Base-by-base conservation (phyloP, 1,140 invertebrate genomes). In the Trissolcus basalis region DNA sequence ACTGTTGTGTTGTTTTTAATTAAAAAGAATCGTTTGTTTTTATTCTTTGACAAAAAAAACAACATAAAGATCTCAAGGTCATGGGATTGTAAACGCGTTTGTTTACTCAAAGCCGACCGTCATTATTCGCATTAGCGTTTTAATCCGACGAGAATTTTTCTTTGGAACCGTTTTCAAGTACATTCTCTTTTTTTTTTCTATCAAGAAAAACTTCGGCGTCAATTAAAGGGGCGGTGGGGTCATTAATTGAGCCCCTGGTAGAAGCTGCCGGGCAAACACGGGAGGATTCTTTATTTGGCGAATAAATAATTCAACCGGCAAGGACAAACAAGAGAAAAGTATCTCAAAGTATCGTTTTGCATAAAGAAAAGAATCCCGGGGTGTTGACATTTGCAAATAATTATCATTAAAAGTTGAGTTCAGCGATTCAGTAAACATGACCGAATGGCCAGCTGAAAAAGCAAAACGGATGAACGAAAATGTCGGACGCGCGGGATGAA, bases 391-490 rank as follows among this genome's bases (percentile, higher is more conserved):
- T 64, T 8, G 41, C 27, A 55, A 64, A 64, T 64, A 64, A 64
- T 64, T 64, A 64, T 64, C 61, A 55, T 64, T 64, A 64, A 55
- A 64, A 48, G 50, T 55, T 48, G 33, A 55, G 61, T 39, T 53
- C 60, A 63, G 44, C 45, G 60, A 63, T 63, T 63, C 51, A 44
- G 60, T 54, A 53, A 63, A 54, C 43, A 63, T 4, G 27, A 7
- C 39, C 27, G 45, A 43, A 60, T n/a, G 27, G 53, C 36, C 39
- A 19, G 5, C n/a, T 11, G 1, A 39, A 10, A 39, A 39, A 9
- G n/a, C 9, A 9, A 39, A 39, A n/a, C n/a, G 36, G 36, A 1
- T 8, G 36, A 39, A n/a, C n/a, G 1, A 8, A 4, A 39, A 11
- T 11, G 36, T 39, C 9, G n/a, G 36, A 39, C 3, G 9, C n/a